Conservation (phyloP, 2,888 invertebrate species). For the Perizoma affinitatum region DNA sequence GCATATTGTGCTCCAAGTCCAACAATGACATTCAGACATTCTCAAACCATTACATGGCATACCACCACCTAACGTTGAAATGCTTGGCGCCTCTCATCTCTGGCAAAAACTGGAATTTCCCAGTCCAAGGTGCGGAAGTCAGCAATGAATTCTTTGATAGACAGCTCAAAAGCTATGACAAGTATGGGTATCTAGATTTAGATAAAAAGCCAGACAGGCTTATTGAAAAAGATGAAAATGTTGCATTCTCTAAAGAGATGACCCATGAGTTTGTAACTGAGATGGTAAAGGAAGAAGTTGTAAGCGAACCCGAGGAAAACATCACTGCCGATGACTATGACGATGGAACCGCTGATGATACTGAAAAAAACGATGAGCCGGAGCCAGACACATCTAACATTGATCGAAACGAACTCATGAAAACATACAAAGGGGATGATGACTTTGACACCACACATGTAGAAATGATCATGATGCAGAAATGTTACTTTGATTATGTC, state of each 20-base stretch:
- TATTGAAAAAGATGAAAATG: slow-evolving; percentile 16
- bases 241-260: not conserved
- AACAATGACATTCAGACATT: slow-evolving; percentile 58
- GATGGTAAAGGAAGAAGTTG: slow-evolving; percentile 45
- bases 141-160: slow-evolving; percentile 65
- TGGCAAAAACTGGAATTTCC: slow-evolving; percentile 67
- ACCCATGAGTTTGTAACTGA: slow-evolving; percentile 18
- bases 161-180: slow-evolving; percentile 58
- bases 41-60: slow-evolving; percentile 75
- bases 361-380: slow-evolving; percentile 10
- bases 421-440: slow-evolving; percentile 64
- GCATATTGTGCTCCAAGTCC: slow-evolving; percentile 68
- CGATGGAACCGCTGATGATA: slow-evolving; percentile 3
- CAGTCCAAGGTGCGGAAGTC: slow-evolving; percentile 70
- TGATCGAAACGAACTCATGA: slow-evolving; percentile 3
- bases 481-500: slow-evolving; percentile 73
- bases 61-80: slow-evolving; percentile 75
- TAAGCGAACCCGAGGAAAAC: slow-evolving; percentile 35
- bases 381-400: slow-evolving; percentile 1
- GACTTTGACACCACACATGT: slow-evolving; percentile 76
- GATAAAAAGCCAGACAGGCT: slow-evolving; percentile 45
- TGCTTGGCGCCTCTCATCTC: slow-evolving; percentile 68
- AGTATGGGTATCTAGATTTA: slow-evolving; percentile 66
- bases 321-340: not conserved
- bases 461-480: slow-evolving; percentile 72